A percentile compares a stretch with the other conserved stretches of the same genome.
phyloP scores from a whole-genome alignment of 2,797 vertebrate genomes.

The Danio albolineatus region DNA sequence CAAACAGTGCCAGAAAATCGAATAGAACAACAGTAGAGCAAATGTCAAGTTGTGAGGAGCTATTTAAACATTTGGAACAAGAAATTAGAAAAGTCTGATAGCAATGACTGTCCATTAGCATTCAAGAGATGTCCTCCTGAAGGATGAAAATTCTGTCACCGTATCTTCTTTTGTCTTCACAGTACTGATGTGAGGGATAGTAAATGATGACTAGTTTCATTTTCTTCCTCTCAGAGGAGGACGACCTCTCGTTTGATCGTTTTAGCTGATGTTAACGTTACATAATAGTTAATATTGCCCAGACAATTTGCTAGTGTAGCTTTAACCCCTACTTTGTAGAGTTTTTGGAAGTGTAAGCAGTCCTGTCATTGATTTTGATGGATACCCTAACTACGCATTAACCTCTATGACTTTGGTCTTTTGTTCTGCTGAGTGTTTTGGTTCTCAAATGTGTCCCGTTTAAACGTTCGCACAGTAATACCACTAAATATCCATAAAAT shows the following conservation, averaged over 20 bases:
- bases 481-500: too few relatives aligned
- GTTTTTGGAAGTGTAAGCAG: constrained; percentile 29
- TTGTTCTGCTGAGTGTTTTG: constrained; percentile 48
- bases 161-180: background rate
- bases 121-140: background rate
- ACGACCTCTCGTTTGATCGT: background rate
- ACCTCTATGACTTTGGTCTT: constrained; percentile 52
- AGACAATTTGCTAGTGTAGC: background rate
- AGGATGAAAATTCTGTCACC: background rate
- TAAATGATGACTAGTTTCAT: background rate
- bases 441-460: constrained; percentile 47
- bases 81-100: background rate
- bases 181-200: background rate
- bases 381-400: constrained; percentile 32
- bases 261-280: background rate
- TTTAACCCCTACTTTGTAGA: background rate
- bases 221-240: background rate
- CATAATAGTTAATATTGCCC: background rate
- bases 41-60: background rate
- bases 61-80: background rate
- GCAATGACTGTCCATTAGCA: background rate
- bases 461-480: too few relatives aligned
- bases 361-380: constrained; percentile 34
- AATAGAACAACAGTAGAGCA: background rate
- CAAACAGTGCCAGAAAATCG: constrained; percentile 10